Base-by-base conservation (phyloP, 2,113 vertebrate genomes). In the Rhea americana region DNA sequence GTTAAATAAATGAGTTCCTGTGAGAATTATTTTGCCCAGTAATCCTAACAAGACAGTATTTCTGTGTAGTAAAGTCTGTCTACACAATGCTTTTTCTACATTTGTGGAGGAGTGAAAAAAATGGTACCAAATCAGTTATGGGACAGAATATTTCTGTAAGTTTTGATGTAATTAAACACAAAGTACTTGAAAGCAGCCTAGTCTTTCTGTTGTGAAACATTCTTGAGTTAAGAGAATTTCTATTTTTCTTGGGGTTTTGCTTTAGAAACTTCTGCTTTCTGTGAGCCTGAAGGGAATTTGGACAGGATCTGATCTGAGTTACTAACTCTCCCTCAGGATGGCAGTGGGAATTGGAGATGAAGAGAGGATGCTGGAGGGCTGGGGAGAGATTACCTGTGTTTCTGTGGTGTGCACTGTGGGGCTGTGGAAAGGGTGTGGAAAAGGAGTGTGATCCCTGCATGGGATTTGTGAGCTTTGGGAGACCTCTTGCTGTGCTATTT, bases 201-300 rank as follows among this genome's bases (percentile, higher is more conserved):
- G 17, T 47, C 0, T 4, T 70, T 85, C 72, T 78, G 17, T 13
- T 43, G 8, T 5, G 3, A 71, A 83, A 59, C 3, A 0, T n/a
- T 88, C 47, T 91, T 63, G 37, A 21, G 62, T 76, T 87, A 59
- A 94, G 90, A 71, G 81, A 93, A 95, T 35, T 35, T 35, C 35
- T 35, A 77, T 85, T 79, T 9, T 47, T 19, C 58, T 74, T 62
- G 78, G 30, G 93, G 24, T 89, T 89, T 89, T 80, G 56, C 37
- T 87, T 88, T 86, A 22, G 77, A 43, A 43, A 66, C 66, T 88
- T 94, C 62, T 93, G 50, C 83, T 93, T 95, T 94, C 73, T 0
- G 0, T 66, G 48, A 63, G 61, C 74, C 51, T 66, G 35, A 85
- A 75, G 39, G 6, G 1, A 89, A 48, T 87, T 28, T 71, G 59